These are phyloP conservation scores for Rhodinocichla rosea DNA, from an alignment of 2,113 vertebrate genomes.

Conservation along the genomic window DNA sequence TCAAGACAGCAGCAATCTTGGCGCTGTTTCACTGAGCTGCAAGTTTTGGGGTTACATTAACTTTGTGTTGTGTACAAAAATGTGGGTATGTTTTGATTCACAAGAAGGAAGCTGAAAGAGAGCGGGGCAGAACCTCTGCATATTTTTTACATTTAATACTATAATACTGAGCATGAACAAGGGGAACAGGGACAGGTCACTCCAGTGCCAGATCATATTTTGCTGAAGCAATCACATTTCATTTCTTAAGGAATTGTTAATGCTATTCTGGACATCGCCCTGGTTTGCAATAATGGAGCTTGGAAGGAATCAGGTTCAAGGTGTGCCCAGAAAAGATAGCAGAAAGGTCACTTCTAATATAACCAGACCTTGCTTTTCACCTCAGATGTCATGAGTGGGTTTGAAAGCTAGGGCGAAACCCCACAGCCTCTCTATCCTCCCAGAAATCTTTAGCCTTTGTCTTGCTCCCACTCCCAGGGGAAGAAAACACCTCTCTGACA, in stretches of 20 bases:
- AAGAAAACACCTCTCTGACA: not conserved
- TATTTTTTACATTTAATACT: not conserved
- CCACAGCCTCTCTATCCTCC: too few species aligned
- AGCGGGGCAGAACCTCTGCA: fast-evolving
- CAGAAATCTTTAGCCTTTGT: not conserved
- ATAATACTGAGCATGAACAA: not conserved
- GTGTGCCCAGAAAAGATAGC: not conserved
- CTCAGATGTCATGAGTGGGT: not conserved
- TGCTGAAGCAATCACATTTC: not conserved
- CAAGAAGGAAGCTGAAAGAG: not conserved
- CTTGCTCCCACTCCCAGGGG: not conserved
- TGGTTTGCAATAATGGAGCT: not conserved
- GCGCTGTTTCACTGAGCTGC: not conserved
- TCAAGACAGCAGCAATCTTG: not conserved
- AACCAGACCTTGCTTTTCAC: not conserved
- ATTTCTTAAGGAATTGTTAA: not conserved
- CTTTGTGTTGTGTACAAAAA: not conserved
- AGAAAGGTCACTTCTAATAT: not conserved
- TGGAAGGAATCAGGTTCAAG: not conserved
- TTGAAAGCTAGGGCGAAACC: not conserved
- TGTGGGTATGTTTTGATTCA: not conserved
- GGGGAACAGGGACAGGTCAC: not conserved
- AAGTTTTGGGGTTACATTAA: not conserved
- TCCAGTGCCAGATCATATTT: not conserved
- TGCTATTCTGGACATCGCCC: not conserved